Base-by-base conservation (phyloP, 2,888 invertebrate species). In the Rutpela maculata region DNA sequence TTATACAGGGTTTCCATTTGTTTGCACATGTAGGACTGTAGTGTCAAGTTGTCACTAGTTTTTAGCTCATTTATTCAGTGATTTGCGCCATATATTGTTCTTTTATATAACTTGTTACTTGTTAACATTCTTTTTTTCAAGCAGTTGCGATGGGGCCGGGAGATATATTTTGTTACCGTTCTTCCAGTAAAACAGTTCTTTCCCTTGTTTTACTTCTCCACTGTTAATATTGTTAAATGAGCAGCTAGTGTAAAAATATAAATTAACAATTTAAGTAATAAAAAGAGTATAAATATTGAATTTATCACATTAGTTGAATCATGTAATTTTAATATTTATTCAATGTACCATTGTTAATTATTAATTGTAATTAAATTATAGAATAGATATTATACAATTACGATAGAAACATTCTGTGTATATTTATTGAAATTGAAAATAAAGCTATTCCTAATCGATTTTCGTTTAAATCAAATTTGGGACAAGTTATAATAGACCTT, bases 271-370 rank as follows among this genome's bases (percentile, higher is more conserved):
- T 75, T 80, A 74, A 73, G 63, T 77, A 75, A 73, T 77, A 77
- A 74, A 35, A 70, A 75, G 50, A 77, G 77, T 74, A 67, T 75
- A 74, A 76, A 77, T 76, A 77, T 73, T 38, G 38, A 35, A 43
- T 76, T 74, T 77, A 78, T 80, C 81, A 80, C 82, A 80, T 78
- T 79, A 74, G 80, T 80, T 76, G 73, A 78, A 80, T 60, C 59
- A 72, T 83, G 83, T 83, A 83, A 81, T 81, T 81, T 83, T 82
- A 83, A 81, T 83, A 84, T 84, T 83, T 84, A 84, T 83, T 82
- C 80, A 81, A 76, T 82, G 82, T 84, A 83, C 79, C 78, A 80
- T 82, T 82, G 81, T 81, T 79, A 80, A 75, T 80, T 76, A 78
- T 74, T 78, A 78, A 78, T 73, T 79, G 81, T 81, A 76, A 81